Percentiles rank a stretch among this genome's conserved stretches.
These are phyloP conservation scores for Apamea epomidion DNA, from an alignment of 2,888 invertebrate species.

Conservation along the genomic window DNA sequence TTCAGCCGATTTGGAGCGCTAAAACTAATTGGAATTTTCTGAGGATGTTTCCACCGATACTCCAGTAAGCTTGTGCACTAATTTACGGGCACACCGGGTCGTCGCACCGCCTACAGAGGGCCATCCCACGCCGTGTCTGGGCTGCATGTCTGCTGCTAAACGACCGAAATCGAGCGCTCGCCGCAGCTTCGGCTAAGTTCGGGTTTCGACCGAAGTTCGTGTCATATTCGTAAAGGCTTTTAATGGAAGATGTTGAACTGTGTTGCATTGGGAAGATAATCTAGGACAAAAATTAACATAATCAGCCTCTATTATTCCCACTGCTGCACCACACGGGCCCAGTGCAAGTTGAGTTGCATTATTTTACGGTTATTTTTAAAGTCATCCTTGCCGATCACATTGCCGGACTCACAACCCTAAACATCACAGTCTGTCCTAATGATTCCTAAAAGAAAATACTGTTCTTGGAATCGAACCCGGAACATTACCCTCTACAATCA, in stretches of 20 bases:
- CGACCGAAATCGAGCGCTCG: constrained; percentile 54
- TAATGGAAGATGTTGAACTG: constrained; percentile 18
- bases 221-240: constrained; percentile 37
- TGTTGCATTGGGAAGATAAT: background rate
- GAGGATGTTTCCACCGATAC: background rate
- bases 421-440: background rate
- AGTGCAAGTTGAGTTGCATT: background rate
- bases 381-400: background rate
- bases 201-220: constrained; percentile 13
- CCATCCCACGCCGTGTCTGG: constrained; percentile 60
- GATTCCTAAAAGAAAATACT: background rate
- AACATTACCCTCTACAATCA: background rate
- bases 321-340: background rate
- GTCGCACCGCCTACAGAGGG: constrained; percentile 53
- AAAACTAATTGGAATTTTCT: background rate
- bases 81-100: constrained; percentile 58
- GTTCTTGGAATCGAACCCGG: background rate
- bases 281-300: background rate
- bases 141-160: constrained; percentile 52
- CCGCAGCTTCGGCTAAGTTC: constrained; percentile 41
- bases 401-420: background rate
- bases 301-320: background rate
- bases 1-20: background rate
- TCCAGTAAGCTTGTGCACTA: constrained; percentile 35
- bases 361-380: too few relatives aligned